Conservation (phyloP, 2,113 vertebrate genomes). For the Puma concolor region DNA sequence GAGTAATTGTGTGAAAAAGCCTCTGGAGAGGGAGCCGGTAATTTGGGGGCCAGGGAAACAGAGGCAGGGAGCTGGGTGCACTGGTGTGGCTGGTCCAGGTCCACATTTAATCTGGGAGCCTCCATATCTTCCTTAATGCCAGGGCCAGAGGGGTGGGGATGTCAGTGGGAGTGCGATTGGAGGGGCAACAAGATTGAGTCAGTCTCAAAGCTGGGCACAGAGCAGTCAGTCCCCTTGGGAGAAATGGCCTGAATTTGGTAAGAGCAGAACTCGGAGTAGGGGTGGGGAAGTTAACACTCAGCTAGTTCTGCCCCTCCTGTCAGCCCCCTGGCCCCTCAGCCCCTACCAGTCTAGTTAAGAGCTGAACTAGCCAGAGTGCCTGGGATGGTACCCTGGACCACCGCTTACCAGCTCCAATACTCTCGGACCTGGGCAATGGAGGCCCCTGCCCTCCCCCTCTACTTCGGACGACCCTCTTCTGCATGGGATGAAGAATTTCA, state of each 20-base stretch:
- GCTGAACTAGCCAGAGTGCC: neutral
- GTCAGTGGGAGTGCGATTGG: neutral
- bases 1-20: constrained; percentile 70
- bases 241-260: neutral
- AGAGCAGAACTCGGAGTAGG: neutral
- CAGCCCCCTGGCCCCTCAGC: neutral
- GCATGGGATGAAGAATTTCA: neutral
- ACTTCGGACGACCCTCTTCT: neutral
- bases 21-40: constrained; percentile 48
- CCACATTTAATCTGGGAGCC: neutral
- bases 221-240: neutral
- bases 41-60: constrained; percentile 48
- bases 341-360: neutral
- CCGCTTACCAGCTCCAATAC: neutral
- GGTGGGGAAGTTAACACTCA: neutral
- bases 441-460: neutral
- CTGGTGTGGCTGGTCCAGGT: neutral
- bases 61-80: neutral
- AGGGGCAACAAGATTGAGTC: neutral
- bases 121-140: neutral
- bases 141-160: neutral
- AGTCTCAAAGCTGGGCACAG: neutral
- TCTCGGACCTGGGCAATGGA: neutral
- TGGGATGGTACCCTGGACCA: neutral
- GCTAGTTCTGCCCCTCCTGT: neutral